Base-by-base conservation (phyloP, 2,888 invertebrate genomes). In the Pristionchus entomophagus region DNA sequence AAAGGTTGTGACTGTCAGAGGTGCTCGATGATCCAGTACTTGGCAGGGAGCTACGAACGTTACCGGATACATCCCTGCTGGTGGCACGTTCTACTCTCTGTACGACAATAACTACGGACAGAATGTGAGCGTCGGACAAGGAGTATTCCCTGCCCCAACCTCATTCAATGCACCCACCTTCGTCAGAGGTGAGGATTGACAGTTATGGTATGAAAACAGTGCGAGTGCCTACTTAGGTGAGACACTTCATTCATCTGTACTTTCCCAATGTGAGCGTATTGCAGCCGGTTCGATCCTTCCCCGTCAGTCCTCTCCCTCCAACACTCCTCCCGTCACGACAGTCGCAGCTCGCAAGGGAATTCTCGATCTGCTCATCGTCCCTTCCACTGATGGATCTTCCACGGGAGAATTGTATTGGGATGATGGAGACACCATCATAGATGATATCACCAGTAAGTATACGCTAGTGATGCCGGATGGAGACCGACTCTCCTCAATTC, bases 331-430 rank as follows among this genome's bases (percentile, higher is more conserved):
- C n/a, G 86, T 88, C 14, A 93, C 91, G 2, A 91, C 92, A 5
- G 88, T 88, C 0, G 89, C 87, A 12, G 86, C 91, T 65, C 95
- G 96, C 87, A 94, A 95, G 90, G 95, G 95, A 51, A 95, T 95
- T 69, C 95, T 96, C 87, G 95, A 96, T 90, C 94, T 97, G 45
- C 92, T 96, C 12, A 95, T 95, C 0, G 96, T 53, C 17, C 65
- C 84, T 32, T 38, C 41, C 0, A 41, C 38, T 6, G 73, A 26
- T n/a, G 22, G 22, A n/a, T 41, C 41, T 3, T n/a, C 41, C 6
- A 81, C n/a, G 2, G 92, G 92, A 38, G 89, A 90, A n/a, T 87
- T 92, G n/a, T 91, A 86, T 80, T 92, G 90, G 87, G 92, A 92
- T 56, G 91, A 87, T 22, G 92, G 92, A 29, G 91, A 92, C 53